Conservation (phyloP, 2,113 vertebrate species). For the Nestor notabilis region DNA sequence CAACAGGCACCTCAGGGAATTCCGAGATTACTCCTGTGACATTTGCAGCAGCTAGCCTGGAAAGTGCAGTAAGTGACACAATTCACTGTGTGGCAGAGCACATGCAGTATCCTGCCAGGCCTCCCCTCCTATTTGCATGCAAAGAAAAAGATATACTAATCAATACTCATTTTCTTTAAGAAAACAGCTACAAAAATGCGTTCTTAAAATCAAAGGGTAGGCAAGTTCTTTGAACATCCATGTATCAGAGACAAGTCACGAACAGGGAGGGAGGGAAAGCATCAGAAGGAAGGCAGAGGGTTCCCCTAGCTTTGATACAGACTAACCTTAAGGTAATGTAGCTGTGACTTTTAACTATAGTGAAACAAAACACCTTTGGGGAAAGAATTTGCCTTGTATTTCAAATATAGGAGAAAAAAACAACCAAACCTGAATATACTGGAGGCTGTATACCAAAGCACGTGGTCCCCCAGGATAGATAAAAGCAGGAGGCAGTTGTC, state of each 20-base stretch:
- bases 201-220: background rate
- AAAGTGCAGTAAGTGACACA: background rate
- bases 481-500: background rate
- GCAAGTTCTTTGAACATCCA: background rate
- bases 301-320: background rate
- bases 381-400: background rate
- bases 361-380: background rate
- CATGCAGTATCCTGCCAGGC: background rate
- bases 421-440: background rate
- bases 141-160: background rate
- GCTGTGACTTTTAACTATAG: background rate
- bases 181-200: background rate
- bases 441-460: rapidly evolving
- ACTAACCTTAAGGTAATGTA: background rate
- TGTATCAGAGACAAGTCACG: background rate
- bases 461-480: rapidly evolving
- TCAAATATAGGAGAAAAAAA: background rate
- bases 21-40: conserved; percentile 22
- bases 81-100: background rate
- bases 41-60: conserved; percentile 18
- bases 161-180: background rate
- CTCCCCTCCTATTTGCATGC: background rate
- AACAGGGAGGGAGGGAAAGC: background rate
- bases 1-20: conserved; percentile 6
- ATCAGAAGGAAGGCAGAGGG: background rate